These are phyloP conservation scores for Muscidifurax raptorellus DNA, from an alignment of 1,140 invertebrate genomes.

Conservation along the genomic window DNA sequence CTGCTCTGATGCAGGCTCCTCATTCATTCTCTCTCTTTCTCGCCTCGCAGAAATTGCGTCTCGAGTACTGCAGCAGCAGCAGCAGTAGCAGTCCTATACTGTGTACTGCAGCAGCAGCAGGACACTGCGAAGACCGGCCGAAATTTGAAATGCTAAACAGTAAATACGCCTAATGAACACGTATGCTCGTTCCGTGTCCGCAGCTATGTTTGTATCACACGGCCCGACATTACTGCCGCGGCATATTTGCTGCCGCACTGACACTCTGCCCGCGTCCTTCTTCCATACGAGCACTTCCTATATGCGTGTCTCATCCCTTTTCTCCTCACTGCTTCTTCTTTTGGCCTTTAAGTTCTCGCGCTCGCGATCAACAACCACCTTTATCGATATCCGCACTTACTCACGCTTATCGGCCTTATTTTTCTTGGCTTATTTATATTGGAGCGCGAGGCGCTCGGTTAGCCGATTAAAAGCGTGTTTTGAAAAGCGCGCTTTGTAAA, in stretches of 20 bases:
- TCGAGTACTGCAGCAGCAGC: neutral
- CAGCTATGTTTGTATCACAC: constrained; percentile 70
- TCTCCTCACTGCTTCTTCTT: constrained; percentile 5
- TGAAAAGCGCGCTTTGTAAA: neutral
- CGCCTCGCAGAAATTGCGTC: neutral
- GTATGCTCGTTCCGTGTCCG: constrained; percentile 69
- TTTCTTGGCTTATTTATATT: constrained; percentile 10
- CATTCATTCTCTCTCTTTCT: constrained; percentile 16
- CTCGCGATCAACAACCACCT: neutral
- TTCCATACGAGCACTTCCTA: constrained; percentile 50
- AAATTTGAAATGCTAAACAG: constrained; percentile 76
- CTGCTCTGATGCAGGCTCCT: constrained; percentile 1
- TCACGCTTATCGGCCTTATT: constrained; percentile 9
- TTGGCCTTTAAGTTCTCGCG: neutral
- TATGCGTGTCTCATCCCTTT: constrained; percentile 27
- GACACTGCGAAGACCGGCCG: constrained; percentile 45
- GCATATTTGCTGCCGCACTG: constrained; percentile 59
- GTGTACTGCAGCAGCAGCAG: constrained; percentile 3
- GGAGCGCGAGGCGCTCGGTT: neutral
- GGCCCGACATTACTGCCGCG: constrained; percentile 66
- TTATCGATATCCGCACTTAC: constrained; percentile 14
- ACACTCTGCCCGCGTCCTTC: neutral
- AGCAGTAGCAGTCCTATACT: neutral
- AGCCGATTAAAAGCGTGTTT: neutral
- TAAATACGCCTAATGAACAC: constrained; percentile 76